Base-by-base conservation (phyloP, 2,113 vertebrate genomes). In the Aldabrachelys gigantea region DNA sequence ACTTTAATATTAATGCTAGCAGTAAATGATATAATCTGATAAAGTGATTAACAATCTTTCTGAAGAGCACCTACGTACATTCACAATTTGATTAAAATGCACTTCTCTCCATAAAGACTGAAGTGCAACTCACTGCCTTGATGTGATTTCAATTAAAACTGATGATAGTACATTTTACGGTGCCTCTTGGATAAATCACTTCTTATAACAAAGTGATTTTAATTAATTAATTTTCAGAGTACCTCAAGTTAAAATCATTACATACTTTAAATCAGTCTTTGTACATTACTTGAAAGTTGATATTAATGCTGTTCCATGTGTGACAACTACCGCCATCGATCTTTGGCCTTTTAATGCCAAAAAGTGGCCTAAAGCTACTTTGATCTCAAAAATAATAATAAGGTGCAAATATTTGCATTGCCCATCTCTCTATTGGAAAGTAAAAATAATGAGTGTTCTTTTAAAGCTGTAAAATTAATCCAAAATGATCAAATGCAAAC, bases 101-200 rank as follows among this genome's bases (percentile, higher is more conserved):
- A 62, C 49, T 59, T 41, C 90, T 94, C 82, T 82, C 92, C 76
- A 19, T 38, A 79, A 94, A 93, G 35, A 38, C 47, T 83, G 9
- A 91, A 92, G 87, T 10, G 2, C 29, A 92, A 88, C 22, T 22
- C 81, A 69, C 72, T 80, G 84, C 62, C 53, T 9, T 85, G 89
- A 89, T 72, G 49, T 5, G 25, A 79, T 94, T 90, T 97, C 90
- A 97, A 81, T 72, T 52, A 91, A 90, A 97, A 79, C 80, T 92
- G 95, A 96, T 94, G 95, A 49, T 62, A 86, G 47, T 50, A 50
- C 52, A 78, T 38, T 87, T 87, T 59, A 84, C 89, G 44, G 79
- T 91, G 50, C 89, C 83, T 83, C 19, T 54, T 25, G 38, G 57
- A 89, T 87, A 94, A 96, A 96, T 88, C 59, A 96, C 31, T 65